Base-by-base conservation (phyloP, 1,140 invertebrate species). In the Triops longicaudatus region DNA sequence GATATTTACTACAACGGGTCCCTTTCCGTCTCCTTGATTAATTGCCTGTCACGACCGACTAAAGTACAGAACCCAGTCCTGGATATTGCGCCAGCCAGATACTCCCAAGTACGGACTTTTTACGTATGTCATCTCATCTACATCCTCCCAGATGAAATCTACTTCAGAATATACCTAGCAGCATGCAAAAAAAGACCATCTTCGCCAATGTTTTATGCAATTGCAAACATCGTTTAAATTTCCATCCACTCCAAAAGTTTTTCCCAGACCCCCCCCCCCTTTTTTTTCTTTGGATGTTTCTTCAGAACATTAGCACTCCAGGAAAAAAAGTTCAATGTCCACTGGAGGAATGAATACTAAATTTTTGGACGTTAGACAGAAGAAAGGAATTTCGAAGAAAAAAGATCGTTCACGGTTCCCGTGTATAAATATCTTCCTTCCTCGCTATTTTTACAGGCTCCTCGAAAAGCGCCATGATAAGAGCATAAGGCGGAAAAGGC, bases 41-140 rank as follows among this genome's bases (percentile, higher is more conserved):
- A 63, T 63, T 63, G 50, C 50, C 50, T 63, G 50, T 63, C 50
- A 63, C 50, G 50, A 63, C 50, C 50, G 50, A 63, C 50, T 63
- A 63, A 63, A 63, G 50, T 63, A 63, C 22, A 22, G 50, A 63
- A 63, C 50, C 50, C n/a, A 63, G 50, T 22, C n/a, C 50, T 63
- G 50, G 14, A 63, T 63, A 63, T 63, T 63, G 50, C 50, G 17
- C 50, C 50, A 63, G 50, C 50, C 50, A 63, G 50, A 17, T 22
- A 63, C 6, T n/a, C 50, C 50, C 50, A 63, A 22, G 22, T 63
- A 11, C 44, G 50, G 14, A n/a, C 22, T n/a, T 22, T 63, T 63
- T 22, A 63, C 22, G 14, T 63, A n/a, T 17, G 17, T 63, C 22
- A 1, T 6, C 50, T 63, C 50, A 63, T 63, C 50, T 63, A 5